A percentile compares a stretch with the other conserved stretches of the same genome.
Evolutionary conservation across 2,113 vertebrate species (phyloP).

Genomic region (Antechinus stuartii): DNA sequence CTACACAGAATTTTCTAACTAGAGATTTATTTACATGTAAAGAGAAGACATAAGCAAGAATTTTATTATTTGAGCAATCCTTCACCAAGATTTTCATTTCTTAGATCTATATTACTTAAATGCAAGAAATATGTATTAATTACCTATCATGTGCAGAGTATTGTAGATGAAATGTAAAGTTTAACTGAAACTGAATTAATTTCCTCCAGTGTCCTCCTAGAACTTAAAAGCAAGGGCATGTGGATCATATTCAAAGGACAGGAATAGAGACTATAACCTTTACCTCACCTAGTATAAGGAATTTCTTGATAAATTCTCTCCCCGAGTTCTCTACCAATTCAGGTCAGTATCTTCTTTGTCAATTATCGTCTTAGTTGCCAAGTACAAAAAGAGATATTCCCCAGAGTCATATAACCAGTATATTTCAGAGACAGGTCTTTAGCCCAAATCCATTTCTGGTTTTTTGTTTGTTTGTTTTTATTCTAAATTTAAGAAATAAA

Average conservation of each 20-base stretch:
- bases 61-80: not conserved
- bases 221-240: not conserved
- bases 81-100: not conserved
- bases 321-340: not conserved
- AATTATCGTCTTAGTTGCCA: not conserved
- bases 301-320: not conserved
- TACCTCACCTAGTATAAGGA: not conserved
- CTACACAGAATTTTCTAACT: not conserved
- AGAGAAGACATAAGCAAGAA: not conserved
- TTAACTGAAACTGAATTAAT: not conserved
- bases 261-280: not conserved
- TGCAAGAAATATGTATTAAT: not conserved
- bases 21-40: not conserved
- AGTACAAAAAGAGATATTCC: not conserved
- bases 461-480: too few species aligned
- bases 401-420: not conserved
- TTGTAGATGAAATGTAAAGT: not conserved
- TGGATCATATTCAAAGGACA: not conserved
- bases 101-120: not conserved
- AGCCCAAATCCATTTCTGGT: not conserved
- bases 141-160: not conserved
- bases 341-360: not conserved
- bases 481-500: not conserved
- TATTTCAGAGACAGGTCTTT: not conserved
- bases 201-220: not conserved